A percentile compares a stretch with the other conserved stretches of the same genome.
These are phyloP conservation scores for Ruditapes philippinarum DNA, from an alignment of 1,140 invertebrate species.

Conservation along the genomic window DNA sequence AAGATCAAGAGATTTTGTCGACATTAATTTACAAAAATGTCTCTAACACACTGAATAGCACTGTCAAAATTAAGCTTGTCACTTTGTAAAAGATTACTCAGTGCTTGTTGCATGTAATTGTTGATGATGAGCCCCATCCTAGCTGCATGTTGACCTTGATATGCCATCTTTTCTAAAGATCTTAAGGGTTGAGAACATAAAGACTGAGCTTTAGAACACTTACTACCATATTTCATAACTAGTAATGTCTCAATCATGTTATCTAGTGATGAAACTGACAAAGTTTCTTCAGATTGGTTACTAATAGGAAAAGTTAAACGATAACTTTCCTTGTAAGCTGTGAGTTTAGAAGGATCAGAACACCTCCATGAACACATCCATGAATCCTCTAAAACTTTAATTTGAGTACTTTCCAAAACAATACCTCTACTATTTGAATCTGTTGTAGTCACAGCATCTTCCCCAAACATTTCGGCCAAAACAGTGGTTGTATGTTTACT, in stretches of 20 bases:
- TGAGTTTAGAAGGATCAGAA: not conserved
- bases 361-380: too few relatives aligned
- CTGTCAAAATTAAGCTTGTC: not conserved
- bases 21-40: constrained; percentile 42
- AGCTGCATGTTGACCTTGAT: constrained; percentile 47
- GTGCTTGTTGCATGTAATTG: constrained; percentile 41
- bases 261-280: not conserved
- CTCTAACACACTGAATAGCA: constrained; percentile 32
- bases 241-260: constrained; percentile 18
- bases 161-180: constrained; percentile 20
- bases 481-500: not conserved
- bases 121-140: constrained; percentile 32
- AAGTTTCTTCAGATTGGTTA: not conserved
- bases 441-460: not conserved
- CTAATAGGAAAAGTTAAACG: not conserved
- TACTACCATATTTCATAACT: constrained; percentile 7
- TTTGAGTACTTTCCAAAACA: not conserved
- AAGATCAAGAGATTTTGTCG: constrained; percentile 24
- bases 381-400: not conserved
- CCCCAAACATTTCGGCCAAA: not conserved
- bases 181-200: constrained; percentile 13
- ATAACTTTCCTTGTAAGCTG: constrained; percentile 38
- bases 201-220: constrained; percentile 17
- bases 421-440: not conserved
- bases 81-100: constrained; percentile 11